Conservation (phyloP, 2,888 invertebrate genomes). For the Ceriagrion tenellum region DNA sequence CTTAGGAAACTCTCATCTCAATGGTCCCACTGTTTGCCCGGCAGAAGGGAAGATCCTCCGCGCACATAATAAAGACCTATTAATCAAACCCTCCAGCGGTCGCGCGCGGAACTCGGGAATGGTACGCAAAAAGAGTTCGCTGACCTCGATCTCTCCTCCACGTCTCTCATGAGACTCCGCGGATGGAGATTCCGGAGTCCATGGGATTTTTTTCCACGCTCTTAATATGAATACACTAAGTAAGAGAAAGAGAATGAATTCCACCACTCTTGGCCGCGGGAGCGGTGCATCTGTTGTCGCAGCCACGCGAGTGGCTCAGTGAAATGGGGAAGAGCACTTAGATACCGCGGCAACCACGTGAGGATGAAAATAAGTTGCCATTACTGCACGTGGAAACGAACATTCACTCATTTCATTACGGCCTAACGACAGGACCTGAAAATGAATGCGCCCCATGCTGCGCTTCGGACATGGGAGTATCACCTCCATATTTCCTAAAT, state of each 20-base stretch:
- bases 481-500: no score
- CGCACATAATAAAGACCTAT: conserved; percentile 2
- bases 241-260: background rate
- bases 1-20: conserved; percentile 9
- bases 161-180: background rate
- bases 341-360: background rate
- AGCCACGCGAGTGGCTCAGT: background rate
- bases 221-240: background rate
- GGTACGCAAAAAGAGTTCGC: background rate
- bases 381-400: background rate
- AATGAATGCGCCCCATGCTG: no score
- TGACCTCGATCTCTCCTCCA: background rate
- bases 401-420: background rate
- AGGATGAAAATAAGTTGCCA: background rate
- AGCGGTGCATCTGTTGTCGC: background rate
- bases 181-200: background rate
- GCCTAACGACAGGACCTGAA: no score
- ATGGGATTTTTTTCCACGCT: background rate
- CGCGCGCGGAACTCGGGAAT: conserved; percentile 1
- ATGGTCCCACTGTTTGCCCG: background rate
- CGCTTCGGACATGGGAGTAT: no score
- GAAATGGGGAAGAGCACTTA: background rate
- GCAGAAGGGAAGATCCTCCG: conserved; percentile 6
- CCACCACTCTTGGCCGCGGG: background rate
- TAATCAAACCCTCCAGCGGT: background rate